phyloP scores from a whole-genome alignment of 2,113 vertebrate genomes.

The Neopipo cinnamomea region DNA sequence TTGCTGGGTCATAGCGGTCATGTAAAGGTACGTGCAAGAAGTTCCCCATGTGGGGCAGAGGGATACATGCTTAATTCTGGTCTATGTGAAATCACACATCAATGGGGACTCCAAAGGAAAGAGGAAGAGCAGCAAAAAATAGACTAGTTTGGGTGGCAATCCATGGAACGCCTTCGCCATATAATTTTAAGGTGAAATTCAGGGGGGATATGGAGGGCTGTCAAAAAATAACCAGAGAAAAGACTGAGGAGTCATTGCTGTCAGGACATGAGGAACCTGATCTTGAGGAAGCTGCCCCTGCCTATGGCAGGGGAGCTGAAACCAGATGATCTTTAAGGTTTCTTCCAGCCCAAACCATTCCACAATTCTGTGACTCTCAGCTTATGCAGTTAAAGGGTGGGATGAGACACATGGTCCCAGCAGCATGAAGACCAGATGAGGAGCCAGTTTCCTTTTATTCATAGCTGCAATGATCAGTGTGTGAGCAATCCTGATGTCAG shows the following conservation, averaged over 20 bases:
- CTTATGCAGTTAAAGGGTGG: not conserved
- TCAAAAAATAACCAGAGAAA: not conserved
- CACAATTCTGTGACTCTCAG: not conserved
- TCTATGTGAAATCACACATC: not conserved
- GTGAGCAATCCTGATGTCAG: constrained; percentile 3
- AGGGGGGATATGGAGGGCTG: fast-evolving
- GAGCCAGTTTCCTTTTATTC: not conserved
- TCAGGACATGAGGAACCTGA: not conserved
- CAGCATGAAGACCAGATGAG: not conserved
- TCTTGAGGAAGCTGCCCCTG: not conserved
- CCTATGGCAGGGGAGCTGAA: not conserved
- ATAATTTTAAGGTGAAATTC: not conserved
- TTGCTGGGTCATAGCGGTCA: not conserved
- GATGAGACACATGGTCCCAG: not conserved
- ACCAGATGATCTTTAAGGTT: not conserved
- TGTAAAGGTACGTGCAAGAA: not conserved
- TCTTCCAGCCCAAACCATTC: not conserved
- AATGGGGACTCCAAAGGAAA: not conserved
- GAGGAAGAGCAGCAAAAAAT: not conserved
- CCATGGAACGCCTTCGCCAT: not conserved
- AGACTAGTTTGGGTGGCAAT: not conserved
- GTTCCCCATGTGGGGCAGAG: not conserved
- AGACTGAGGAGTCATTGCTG: not conserved
- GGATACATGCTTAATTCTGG: fast-evolving
- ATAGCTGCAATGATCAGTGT: not conserved